phyloP scores from a whole-genome alignment of 2,113 vertebrate species.

The Carettochelys insculpta region DNA sequence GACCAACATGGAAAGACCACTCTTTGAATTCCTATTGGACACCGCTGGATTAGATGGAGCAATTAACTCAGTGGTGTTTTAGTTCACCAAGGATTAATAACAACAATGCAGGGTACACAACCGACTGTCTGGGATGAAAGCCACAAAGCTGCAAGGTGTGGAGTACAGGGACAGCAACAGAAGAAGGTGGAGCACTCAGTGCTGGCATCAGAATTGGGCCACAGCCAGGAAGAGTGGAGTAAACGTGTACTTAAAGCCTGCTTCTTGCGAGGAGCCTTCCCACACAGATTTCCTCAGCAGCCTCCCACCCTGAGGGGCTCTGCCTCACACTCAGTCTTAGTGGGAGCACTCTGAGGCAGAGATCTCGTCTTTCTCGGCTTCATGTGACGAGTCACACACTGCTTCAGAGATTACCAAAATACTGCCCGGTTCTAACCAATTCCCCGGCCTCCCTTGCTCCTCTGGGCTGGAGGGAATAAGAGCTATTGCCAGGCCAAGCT shows the following conservation, averaged over 20 bases:
- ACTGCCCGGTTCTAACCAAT: too few relatives aligned
- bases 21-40: too few relatives aligned
- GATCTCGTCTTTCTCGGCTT: background rate
- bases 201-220: slow-evolving; percentile 15
- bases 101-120: fast-evolving
- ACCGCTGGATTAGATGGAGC: too few relatives aligned
- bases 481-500: too few relatives aligned
- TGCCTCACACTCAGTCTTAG: fast-evolving
- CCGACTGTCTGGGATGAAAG: fast-evolving
- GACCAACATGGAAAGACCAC: too few relatives aligned
- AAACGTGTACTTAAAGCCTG: background rate
- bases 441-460: too few relatives aligned
- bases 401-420: background rate
- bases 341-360: background rate
- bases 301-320: fast-evolving
- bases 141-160: fast-evolving
- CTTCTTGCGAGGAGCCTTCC: background rate
- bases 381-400: fast-evolving
- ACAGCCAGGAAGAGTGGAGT: background rate
- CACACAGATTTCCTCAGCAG: background rate
- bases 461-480: too few relatives aligned
- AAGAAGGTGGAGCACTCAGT: fast-evolving
- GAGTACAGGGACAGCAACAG: fast-evolving
- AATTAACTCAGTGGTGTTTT: background rate
- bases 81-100: fast-evolving